Evolutionary conservation across 2,888 invertebrate species (phyloP), one percentile per base, ranked within the genome.

Genomic region (Dryococelus australis): DNA sequence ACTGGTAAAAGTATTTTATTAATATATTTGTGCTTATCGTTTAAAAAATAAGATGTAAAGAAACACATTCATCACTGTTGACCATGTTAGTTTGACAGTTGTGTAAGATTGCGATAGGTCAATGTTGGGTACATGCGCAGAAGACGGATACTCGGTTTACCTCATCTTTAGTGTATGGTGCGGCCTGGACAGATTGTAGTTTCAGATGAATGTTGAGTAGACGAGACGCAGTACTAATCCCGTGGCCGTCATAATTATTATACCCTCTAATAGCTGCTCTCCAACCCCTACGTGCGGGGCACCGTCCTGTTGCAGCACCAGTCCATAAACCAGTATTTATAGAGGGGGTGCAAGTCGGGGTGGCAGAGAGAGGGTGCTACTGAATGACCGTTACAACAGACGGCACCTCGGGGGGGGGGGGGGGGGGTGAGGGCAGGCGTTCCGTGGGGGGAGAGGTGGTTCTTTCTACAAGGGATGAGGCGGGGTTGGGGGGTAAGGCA

Each of bases 391-490:
- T 27, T 43, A 51, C 43, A 28, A n/a, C 43, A 51, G 51, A n/a
- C 53, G 47, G 26, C 26, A 47, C 85, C 26, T n/a, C n/a, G n/a
- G n/a, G n/a, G 27, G 13, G 43, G 13, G 43, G 43, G 83, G 84
- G 84, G 43, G n/a, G 47, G 85, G 53, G 26, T 28, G 47, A 85
- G 47, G 43, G 43, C 24, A 28, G 28, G 20, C 28, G n/a, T 43
- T 43, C 43, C 26, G 84, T 26, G 53, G 13, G 53, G 85, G 47
- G 85, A 51, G 51, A 47, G 47, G 85, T 28, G 51, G 79, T 86
- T 43, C 35, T 35, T 35, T 35, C 35, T 35, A 35, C 4, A 4
- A 35, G 43, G 86, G 79, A 26, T 43, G 35, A 47, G 43, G 47
- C 16, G 81, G 20, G n/a, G n/a, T 12, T n/a, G 51, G 27, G 80